phyloP scores from a whole-genome alignment of 1,140 invertebrate species.

The Cotesia glomerata region DNA sequence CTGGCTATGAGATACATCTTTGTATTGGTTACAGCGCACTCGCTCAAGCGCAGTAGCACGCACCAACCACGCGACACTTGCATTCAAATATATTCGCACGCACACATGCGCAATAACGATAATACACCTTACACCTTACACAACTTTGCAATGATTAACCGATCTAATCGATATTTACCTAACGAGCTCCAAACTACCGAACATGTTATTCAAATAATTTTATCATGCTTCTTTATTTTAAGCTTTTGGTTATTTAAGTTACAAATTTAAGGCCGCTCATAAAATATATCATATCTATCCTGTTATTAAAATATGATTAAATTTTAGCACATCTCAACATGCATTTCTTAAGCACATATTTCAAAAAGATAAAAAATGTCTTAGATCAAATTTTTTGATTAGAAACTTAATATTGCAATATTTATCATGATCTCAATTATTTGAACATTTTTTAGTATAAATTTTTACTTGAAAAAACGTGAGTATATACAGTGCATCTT shows the following conservation, averaged over 20 bases:
- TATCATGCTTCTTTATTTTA: conserved; percentile 48
- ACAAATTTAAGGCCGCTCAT: too few relatives aligned
- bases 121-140: conserved; percentile 3
- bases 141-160: conserved; percentile 21
- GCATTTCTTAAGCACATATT: too few relatives aligned
- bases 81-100: conserved; percentile 20
- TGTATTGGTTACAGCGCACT: background rate
- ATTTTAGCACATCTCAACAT: too few relatives aligned
- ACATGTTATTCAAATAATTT: conserved; percentile 41
- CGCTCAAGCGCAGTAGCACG: background rate
- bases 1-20: background rate
- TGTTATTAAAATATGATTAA: background rate
- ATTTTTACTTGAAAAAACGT: too few relatives aligned
- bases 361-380: too few relatives aligned
- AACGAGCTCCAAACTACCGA: conserved; percentile 46
- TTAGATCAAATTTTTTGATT: too few relatives aligned
- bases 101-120: conserved; percentile 14
- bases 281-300: background rate
- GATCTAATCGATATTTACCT: conserved; percentile 47
- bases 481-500: too few relatives aligned
- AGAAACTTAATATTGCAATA: too few relatives aligned
- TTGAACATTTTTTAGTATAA: too few relatives aligned
- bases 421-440: too few relatives aligned
- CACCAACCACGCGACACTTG: conserved; percentile 22
- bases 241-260: background rate